Base-by-base conservation (phyloP, 2,888 invertebrate genomes). In the Fragum whitleyi region DNA sequence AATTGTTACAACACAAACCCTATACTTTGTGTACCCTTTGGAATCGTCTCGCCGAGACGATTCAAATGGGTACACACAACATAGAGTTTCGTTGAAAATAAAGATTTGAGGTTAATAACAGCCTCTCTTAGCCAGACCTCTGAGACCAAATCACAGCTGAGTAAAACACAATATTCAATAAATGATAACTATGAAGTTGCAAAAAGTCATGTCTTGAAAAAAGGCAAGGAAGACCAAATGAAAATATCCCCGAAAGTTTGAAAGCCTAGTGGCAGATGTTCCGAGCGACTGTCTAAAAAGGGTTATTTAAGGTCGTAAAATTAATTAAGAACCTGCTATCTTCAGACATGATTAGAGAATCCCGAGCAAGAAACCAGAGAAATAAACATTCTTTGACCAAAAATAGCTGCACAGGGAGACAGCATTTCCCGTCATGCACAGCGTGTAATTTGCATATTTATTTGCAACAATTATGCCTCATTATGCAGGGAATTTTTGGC, bases 391-490 rank as follows among this genome's bases (percentile, higher is more conserved):
- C 61, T 61, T 32, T 26, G 19, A 28, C 36, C 62, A 62, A 32
- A 36, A 62, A 36, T 62, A 57, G 62, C 62, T 36, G 36, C 5
- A n/a, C 36, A 36, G 32, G 36, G 62, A 32, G 26, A 26, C 26
- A 26, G 57, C 28, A 2, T n/a, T 61, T 32, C 61, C 61, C 32
- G n/a, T 61, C n/a, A 23, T 26, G 5, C 65, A 21, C 42, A 7
- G 32, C 42, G 42, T 65, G 36, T 42, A 21, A 65, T 65, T 65
- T 65, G 65, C 65, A 65, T 65, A 65, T 42, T 65, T 26, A 65
- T 42, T 65, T 42, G 65, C 65, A 65, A 65, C 42, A 65, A 65
- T 65, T 65, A 65, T 65, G 23, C 65, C 21, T 42, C 14, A 65
- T 42, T 28, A 21, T 65, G 42, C 65, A 39, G 39, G 9, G 57